These are phyloP conservation scores for Amiota minor DNA, from an alignment of 2,888 invertebrate species.

Conservation along the genomic window DNA sequence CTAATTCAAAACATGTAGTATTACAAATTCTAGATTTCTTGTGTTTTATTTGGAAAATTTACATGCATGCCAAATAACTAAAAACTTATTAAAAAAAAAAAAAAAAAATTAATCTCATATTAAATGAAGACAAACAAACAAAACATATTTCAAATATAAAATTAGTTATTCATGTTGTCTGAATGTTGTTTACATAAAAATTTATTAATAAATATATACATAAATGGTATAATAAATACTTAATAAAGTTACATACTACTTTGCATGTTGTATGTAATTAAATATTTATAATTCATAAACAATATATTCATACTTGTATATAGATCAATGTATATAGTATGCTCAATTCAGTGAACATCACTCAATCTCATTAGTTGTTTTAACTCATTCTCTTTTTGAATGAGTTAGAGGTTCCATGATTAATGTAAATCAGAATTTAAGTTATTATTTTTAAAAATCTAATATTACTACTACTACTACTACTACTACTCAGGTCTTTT, in stretches of 20 bases:
- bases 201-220: too few relatives aligned
- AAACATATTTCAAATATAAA: slow-evolving; percentile 10
- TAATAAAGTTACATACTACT: slow-evolving; percentile 58
- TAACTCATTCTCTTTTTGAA: too few relatives aligned
- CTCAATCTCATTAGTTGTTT: too few relatives aligned
- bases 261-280: slow-evolving; percentile 52
- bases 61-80: neutral
- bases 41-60: neutral
- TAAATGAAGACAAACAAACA: neutral
- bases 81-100: neutral
- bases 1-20: too few relatives aligned
- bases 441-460: too few relatives aligned
- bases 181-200: slow-evolving; percentile 35
- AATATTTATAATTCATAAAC: slow-evolving; percentile 21
- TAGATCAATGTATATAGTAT: neutral
- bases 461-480: too few relatives aligned
- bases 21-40: neutral
- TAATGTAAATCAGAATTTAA: too few relatives aligned
- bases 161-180: slow-evolving; percentile 42
- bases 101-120: neutral
- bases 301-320: slow-evolving; percentile 20
- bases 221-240: slow-evolving; percentile 14
- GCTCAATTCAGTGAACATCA: too few relatives aligned
- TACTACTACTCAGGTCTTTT: too few relatives aligned
- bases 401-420: too few relatives aligned